A percentile compares a stretch with the other conserved stretches of the same genome.
Conservation (phyloP, 2,888 invertebrate species). For the Spialia ferax region DNA sequence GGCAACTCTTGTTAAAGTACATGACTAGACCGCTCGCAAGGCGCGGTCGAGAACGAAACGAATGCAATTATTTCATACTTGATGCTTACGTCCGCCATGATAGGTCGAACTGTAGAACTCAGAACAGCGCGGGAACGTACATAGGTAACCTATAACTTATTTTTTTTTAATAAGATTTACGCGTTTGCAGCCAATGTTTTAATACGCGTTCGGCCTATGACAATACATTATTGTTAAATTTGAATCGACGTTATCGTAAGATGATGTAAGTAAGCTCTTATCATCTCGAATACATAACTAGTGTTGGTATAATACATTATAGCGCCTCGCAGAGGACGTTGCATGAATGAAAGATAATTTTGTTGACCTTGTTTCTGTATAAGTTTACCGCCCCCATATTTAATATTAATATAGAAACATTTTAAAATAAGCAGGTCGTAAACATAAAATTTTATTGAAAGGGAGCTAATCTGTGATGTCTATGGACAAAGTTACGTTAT, state of each 20-base stretch:
- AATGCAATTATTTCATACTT: conserved; percentile 80
- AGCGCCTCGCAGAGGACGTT: conserved; percentile 52
- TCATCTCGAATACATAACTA: conserved; percentile 46
- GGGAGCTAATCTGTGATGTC: no score
- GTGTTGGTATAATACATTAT: conserved; percentile 47
- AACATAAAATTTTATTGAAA: background rate
- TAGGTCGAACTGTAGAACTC: conserved; percentile 49
- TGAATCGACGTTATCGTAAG: conserved; percentile 47
- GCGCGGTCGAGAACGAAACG: conserved; percentile 66
- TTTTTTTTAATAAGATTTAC: conserved; percentile 36
- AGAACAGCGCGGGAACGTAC: conserved; percentile 39
- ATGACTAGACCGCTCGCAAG: conserved; percentile 71
- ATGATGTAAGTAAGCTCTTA: conserved; percentile 52
- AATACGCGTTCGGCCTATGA: conserved; percentile 29
- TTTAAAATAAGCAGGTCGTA: conserved; percentile 9
- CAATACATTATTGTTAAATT: conserved; percentile 35
- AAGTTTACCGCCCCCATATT: conserved; percentile 31
- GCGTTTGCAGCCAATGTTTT: conserved; percentile 34
- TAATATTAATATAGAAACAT: conserved; percentile 11
- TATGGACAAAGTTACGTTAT: no score
- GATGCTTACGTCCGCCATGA: conserved; percentile 73
- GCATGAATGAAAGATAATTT: conserved; percentile 64
- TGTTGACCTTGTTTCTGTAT: conserved; percentile 53
- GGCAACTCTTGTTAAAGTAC: conserved; percentile 63
- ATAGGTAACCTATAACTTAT: conserved; percentile 18